phyloP scores from a whole-genome alignment of 2,113 vertebrate species.

The Phrynocephalus versicolor region DNA sequence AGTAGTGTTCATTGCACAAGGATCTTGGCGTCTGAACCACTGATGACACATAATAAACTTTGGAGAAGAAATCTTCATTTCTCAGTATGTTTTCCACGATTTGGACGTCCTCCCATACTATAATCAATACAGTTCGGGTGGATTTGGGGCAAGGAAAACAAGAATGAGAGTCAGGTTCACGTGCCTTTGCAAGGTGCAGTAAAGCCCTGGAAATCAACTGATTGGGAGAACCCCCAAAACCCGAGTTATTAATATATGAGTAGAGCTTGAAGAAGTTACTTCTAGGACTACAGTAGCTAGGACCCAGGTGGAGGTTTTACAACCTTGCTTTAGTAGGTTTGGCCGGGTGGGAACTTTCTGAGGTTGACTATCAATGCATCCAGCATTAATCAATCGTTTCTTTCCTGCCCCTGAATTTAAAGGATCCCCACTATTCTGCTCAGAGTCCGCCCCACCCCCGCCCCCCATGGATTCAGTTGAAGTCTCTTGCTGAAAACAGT shows the following conservation, averaged over 20 bases:
- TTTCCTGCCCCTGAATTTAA: no score
- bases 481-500: no score
- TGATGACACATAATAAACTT: conserved; percentile 58
- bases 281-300: no score
- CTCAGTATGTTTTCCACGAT: conserved; percentile 53
- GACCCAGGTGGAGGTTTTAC: no score
- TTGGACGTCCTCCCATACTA: conserved; percentile 62
- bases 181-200: conserved; percentile 23
- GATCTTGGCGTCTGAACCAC: conserved; percentile 64
- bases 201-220: conserved; percentile 27
- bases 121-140: conserved; percentile 61
- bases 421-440: no score
- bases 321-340: background rate
- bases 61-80: conserved; percentile 33
- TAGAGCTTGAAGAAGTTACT: no score
- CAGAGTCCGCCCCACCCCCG: no score
- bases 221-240: conserved; percentile 12
- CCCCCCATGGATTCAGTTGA: no score
- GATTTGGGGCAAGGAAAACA: conserved; percentile 49
- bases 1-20: conserved; percentile 71
- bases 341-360: no score
- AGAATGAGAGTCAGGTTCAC: conserved; percentile 40
- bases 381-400: no score
- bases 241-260: conserved; percentile 33
- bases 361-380: no score